These are phyloP conservation scores for Myotis myotis DNA, from an alignment of 2,797 vertebrate genomes.

Conservation along the genomic window DNA sequence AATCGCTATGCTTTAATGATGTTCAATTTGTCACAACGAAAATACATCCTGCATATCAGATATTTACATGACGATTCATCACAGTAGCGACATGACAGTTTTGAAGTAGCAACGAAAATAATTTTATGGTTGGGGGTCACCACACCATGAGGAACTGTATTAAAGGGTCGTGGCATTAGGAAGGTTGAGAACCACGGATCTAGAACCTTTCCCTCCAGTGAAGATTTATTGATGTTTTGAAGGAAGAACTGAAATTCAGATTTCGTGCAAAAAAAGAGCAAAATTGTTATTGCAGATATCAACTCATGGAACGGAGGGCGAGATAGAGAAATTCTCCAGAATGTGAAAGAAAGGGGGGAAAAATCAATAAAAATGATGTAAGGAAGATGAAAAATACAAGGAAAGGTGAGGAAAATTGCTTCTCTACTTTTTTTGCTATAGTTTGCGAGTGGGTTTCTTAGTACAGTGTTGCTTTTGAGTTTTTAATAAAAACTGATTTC, in stretches of 20 bases:
- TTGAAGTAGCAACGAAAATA: too few relatives aligned
- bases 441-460: background rate
- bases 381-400: background rate
- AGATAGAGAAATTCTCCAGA: background rate
- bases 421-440: background rate
- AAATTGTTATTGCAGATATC: background rate
- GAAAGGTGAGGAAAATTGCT: background rate
- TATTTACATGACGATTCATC: too few relatives aligned
- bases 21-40: too few relatives aligned
- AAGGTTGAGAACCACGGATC: background rate
- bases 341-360: background rate
- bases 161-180: too few relatives aligned
- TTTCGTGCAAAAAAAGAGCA: background rate
- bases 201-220: background rate
- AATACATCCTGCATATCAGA: too few relatives aligned
- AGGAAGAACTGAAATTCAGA: background rate
- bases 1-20: too few relatives aligned
- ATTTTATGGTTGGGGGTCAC: too few relatives aligned
- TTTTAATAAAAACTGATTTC: background rate
- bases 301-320: background rate
- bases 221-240: background rate
- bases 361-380: background rate
- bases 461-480: background rate
- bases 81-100: too few relatives aligned
- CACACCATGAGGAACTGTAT: too few relatives aligned